A percentile compares a stretch with the other conserved stretches of the same genome.
These are phyloP conservation scores for Sclerurus mexicanus DNA, from an alignment of 2,113 vertebrate genomes.

Conservation along the genomic window DNA sequence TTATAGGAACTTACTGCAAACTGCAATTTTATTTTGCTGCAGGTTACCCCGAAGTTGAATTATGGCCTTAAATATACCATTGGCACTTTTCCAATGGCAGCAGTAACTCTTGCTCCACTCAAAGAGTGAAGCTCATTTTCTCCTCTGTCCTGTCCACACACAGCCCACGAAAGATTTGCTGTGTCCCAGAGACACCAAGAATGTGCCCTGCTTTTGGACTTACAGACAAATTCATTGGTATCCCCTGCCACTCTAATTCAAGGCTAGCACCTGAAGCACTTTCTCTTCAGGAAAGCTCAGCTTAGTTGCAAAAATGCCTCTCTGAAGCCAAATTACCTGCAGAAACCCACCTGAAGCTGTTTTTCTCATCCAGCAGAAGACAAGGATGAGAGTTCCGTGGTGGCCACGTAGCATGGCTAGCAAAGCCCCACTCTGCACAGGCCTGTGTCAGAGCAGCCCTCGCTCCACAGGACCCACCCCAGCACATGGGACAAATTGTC, in stretches of 20 bases:
- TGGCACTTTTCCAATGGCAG: background rate
- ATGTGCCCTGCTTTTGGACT: background rate
- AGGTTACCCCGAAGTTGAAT: background rate
- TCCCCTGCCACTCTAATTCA: background rate
- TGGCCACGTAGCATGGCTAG: accelerated
- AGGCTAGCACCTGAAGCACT: background rate
- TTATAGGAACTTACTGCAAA: background rate
- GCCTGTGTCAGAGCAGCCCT: background rate
- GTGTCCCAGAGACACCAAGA: background rate
- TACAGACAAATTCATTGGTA: background rate
- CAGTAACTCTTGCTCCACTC: background rate
- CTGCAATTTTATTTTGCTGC: background rate
- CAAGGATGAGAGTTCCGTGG: background rate
- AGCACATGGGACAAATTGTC: accelerated
- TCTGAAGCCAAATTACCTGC: background rate
- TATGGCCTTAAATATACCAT: background rate
- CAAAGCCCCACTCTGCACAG: background rate
- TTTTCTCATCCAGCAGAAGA: background rate
- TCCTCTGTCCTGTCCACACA: background rate
- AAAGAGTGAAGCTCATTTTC: background rate
- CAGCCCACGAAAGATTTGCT: background rate
- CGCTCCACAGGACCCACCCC: background rate
- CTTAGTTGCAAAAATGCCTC: background rate
- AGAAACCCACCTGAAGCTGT: background rate
- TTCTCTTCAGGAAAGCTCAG: background rate